Evolutionary conservation across 2,888 invertebrate genomes (phyloP).

Genomic region (Yponomeuta plumbellus): DNA sequence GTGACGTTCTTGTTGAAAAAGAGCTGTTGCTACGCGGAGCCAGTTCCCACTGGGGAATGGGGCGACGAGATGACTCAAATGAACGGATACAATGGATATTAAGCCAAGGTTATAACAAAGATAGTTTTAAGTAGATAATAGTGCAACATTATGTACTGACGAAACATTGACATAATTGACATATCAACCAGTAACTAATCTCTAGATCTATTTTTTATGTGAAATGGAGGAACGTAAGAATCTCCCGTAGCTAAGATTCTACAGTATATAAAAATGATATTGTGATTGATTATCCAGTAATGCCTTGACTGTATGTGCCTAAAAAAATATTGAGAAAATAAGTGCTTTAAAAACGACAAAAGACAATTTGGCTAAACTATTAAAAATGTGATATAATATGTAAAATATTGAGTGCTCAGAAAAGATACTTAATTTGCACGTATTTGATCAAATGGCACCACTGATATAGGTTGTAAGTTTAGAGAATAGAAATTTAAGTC

Average conservation of each 20-base stretch:
- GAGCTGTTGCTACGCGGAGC: slow-evolving; percentile 86
- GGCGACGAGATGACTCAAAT: slow-evolving; percentile 93
- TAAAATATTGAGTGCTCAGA: slow-evolving; percentile 44
- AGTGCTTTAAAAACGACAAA: neutral
- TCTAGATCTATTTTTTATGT: neutral
- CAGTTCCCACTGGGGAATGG: slow-evolving; percentile 86
- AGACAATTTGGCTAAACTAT: neutral
- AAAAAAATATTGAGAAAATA: neutral
- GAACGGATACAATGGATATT: slow-evolving; percentile 77
- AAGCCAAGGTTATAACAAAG: neutral
- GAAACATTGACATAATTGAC: neutral
- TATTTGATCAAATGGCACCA: slow-evolving; percentile 11
- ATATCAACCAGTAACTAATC: neutral
- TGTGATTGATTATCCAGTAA: neutral
- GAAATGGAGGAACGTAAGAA: neutral
- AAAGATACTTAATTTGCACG: slow-evolving; percentile 50
- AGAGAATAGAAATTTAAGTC: neutral
- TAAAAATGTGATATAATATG: slow-evolving; percentile 29
- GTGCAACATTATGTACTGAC: neutral
- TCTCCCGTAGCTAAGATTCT: neutral
- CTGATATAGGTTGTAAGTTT: neutral
- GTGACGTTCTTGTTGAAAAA: slow-evolving; percentile 87
- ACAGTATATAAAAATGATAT: neutral
- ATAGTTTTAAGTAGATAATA: neutral
- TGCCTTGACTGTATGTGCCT: slow-evolving; percentile 6